Evolutionary conservation across 2,888 invertebrate species (phyloP), one percentile per base, ranked within the genome.

Genomic region (Julus scanicus): DNA sequence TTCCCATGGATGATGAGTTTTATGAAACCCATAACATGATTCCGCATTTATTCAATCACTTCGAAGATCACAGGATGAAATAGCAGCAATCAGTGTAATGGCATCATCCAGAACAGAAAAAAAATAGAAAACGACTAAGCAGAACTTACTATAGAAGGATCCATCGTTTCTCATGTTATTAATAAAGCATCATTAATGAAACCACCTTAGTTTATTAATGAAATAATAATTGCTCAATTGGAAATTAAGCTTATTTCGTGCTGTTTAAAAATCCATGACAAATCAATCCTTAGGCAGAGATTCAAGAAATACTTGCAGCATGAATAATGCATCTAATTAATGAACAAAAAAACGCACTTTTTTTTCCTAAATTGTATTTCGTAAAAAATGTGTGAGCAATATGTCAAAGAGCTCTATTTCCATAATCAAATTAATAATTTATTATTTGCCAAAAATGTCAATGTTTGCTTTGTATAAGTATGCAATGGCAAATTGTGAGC

Each of bases 401-500:
- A 63, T 63, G 63, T 63, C n/a, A n/a, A n/a, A n/a, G n/a, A 63
- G 17, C 63, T n/a, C 3, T 1, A 63, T 63, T 63, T 63, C n/a
- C 63, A 63, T 63, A 63, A 63, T 63, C n/a, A 63, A 17, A 63
- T 63, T n/a, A 17, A 63, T 63, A 63, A 63, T 63, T 63, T 63
- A 63, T 63, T 20, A 20, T n/a, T 63, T 63, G 63, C 17, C 5
- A 49, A 63, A 63, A 63, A 63, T n/a, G 57, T 63, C 63, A 63
- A 63, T 49, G 13, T 49, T 63, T 63, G 63, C 63, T n/a, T 63
- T 13, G 49, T 2, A n/a, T n/a, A 11, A 49, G 8, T 63, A n/a
- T n/a, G 63, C 57, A 13, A 15, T 17, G 57, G 11, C 57, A 57
- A 15, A 57, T 17, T 57, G 4, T n/a, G 63, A 63, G n/a, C 63